Evolutionary conservation across 2,797 vertebrate species (phyloP), one percentile per base, ranked within the genome.

Genomic region (Sciurus vulgaris): DNA sequence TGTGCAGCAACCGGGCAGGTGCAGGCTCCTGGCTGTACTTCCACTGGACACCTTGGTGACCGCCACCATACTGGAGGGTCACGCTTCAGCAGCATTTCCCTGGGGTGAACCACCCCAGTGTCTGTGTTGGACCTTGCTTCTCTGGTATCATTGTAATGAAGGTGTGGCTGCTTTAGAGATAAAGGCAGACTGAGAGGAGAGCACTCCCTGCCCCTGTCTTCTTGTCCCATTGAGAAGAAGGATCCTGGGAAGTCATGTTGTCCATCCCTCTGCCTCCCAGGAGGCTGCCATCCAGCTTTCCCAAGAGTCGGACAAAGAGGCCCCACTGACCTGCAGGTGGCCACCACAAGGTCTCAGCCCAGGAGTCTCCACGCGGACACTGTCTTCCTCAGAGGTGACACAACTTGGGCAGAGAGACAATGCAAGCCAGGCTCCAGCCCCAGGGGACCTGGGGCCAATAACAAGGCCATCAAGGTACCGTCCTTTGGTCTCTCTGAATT

Each of bases 401-500:
- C 7, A 41, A 51, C 10, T 30, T 44, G 8, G 49, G 6, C 67
- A 79, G 26, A 70, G 51, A 26, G 33, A 11, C 7, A 41, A 30
- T 38, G 24, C 82, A 70, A 14, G 24, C 51, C 49, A 35, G 28
- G 26, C 20, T 65, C 65, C 18, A 35, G 33, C 24, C 59, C 2
- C 2, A 5, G 73, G 89, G 92, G 0, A 3, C 73, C 69, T 91
- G 96, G 92, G 92, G 10, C 92, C 63, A 93, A 94, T n/a, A 93
- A 86, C 94, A 1, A 10, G 81, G 69, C 84, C 3, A 95, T 93
- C 79, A 92, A 78, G 35, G 69, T 88, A 79, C 69, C 83, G 69
- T 94, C 97, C 86, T 95, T 96, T 1, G 17, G 24, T 96, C 96
- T 97, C 96, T 96, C 87, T 87, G 97, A 97, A 74, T 95, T 81